Evolutionary conservation across 1,140 invertebrate genomes (phyloP).

Genomic region (Acyrthosiphon pisum): DNA sequence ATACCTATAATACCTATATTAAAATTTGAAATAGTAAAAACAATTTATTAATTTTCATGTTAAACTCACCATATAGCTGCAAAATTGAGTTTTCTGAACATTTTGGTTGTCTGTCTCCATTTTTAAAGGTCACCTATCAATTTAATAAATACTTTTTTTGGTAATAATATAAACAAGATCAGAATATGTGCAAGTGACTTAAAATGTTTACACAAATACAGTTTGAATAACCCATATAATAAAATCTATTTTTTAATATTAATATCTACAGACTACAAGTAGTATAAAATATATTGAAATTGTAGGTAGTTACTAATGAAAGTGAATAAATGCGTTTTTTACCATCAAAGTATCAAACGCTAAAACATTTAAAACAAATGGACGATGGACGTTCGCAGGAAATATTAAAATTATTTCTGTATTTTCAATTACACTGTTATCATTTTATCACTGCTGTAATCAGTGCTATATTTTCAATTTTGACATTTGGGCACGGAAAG

Average conservation of each 20-base stretch:
- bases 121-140: neutral
- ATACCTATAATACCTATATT: neutral
- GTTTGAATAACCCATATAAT: neutral
- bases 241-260: neutral
- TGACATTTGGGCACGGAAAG: too few species aligned
- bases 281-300: neutral
- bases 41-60: neutral
- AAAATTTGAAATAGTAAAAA: too few species aligned
- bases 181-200: neutral
- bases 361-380: neutral
- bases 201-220: neutral
- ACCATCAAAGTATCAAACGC: neutral
- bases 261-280: neutral
- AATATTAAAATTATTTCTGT: neutral
- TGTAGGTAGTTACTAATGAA: neutral
- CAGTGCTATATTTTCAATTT: neutral
- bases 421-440: neutral
- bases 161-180: neutral
- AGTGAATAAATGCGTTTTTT: neutral
- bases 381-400: neutral
- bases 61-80: neutral
- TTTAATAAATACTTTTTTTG: neutral
- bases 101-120: constrained; percentile 45
- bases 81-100: neutral
- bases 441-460: neutral